Conservation (phyloP, 2,888 invertebrate genomes). For the Thalpophila matura region DNA sequence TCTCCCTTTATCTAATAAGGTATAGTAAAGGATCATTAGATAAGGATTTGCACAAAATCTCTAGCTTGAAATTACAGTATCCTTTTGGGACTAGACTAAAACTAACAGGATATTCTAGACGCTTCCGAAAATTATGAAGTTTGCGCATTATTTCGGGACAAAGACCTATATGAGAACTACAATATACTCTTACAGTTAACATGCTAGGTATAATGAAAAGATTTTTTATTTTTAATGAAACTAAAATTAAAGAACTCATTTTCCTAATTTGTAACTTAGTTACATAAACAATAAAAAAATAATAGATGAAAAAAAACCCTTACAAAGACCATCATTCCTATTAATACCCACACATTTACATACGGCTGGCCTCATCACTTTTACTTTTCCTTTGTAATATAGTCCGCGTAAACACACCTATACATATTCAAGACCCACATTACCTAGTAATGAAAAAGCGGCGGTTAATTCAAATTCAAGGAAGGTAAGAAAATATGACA, state of each 20-base stretch:
- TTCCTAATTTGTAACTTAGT: too few relatives aligned
- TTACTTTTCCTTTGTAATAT: conserved; percentile 7
- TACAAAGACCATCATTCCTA: not conserved
- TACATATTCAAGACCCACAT: conserved; percentile 79
- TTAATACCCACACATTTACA: conserved; percentile 28
- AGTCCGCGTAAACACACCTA: conserved; percentile 66
- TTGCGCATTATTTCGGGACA: not conserved
- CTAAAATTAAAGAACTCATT: too few relatives aligned
- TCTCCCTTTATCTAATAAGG: not conserved
- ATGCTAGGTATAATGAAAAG: not conserved
- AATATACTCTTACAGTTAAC: not conserved
- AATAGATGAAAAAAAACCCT: too few relatives aligned
- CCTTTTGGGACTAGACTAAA: conserved; percentile 23
- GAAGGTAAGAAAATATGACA: conserved; percentile 59
- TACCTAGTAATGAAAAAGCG: conserved; percentile 79
- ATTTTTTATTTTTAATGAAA: too few relatives aligned
- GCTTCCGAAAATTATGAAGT: not conserved
- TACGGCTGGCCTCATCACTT: conserved; percentile 23
- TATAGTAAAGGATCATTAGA: not conserved
- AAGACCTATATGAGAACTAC: not conserved
- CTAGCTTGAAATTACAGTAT: conserved; percentile 17
- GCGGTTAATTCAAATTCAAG: conserved; percentile 76
- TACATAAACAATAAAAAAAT: too few relatives aligned
- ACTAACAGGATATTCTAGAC: conserved; percentile 21
- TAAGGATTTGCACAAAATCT: conserved; percentile 9